phyloP scores from a whole-genome alignment of 2,888 invertebrate genomes.

The Drosophila merina region DNA sequence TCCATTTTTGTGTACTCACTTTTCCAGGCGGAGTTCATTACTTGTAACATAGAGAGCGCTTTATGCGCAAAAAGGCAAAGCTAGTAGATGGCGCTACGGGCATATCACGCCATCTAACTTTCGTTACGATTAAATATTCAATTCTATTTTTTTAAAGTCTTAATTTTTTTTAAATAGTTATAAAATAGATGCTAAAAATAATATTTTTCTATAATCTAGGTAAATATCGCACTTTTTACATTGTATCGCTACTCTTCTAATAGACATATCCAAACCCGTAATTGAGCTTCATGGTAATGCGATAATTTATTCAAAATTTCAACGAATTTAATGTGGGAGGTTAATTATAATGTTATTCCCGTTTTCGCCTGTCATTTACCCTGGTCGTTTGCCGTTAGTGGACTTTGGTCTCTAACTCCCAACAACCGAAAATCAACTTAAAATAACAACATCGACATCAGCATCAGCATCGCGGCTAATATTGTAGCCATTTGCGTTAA shows the following conservation, averaged over 20 bases:
- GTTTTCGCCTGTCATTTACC: conserved; percentile 17
- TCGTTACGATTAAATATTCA: neutral
- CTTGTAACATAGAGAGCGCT: neutral
- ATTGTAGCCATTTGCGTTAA: conserved; percentile 34
- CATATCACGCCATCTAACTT: neutral
- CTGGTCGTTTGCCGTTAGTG: conserved; percentile 26
- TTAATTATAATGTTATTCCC: conserved; percentile 31
- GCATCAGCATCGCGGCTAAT: conserved; percentile 19
- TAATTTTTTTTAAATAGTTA: neutral
- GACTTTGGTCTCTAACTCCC: conserved; percentile 9
- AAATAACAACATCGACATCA: conserved; percentile 68
- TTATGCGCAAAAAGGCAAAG: neutral
- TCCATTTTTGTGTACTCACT: neutral
- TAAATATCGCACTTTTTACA: neutral
- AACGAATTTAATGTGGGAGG: conserved; percentile 26
- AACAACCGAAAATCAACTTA: conserved; percentile 59
- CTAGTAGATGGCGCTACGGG: neutral
- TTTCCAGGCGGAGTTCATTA: neutral
- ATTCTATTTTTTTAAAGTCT: neutral
- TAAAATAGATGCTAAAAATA: no score
- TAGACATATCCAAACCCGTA: conserved; percentile 17
- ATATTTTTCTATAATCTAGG: no score
- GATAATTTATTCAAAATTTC: conserved; percentile 57
- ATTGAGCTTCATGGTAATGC: conserved; percentile 57
- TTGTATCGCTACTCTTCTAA: neutral